Conservation (phyloP, 2,888 invertebrate species). For the Trichacis sp. region DNA sequence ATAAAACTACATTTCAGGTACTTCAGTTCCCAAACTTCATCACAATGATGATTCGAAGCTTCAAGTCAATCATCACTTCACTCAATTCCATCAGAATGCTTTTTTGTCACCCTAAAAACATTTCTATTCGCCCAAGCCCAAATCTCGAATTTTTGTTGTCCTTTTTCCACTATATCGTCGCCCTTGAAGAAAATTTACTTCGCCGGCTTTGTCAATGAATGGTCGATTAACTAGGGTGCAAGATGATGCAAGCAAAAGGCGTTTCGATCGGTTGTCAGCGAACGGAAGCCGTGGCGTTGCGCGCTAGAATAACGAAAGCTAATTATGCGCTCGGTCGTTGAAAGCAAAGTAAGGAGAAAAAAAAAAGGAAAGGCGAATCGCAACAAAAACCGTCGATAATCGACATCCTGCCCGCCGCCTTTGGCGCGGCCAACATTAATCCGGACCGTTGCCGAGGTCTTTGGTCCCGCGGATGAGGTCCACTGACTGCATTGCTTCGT, state of each 20-base stretch:
- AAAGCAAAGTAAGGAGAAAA: constrained; percentile 17
- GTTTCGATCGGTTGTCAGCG: constrained; percentile 45
- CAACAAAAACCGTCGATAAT: constrained; percentile 65
- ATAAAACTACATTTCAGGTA: too few relatives aligned
- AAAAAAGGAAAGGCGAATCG: constrained; percentile 47
- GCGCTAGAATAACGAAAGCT: constrained; percentile 65
- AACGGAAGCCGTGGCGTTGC: constrained; percentile 58
- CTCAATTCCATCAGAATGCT: too few relatives aligned
- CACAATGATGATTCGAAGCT: too few relatives aligned
- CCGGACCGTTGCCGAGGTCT: constrained; percentile 19
- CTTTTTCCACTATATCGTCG: too few relatives aligned
- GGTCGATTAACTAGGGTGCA: constrained; percentile 5
- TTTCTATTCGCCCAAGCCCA: too few relatives aligned
- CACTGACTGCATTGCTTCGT: constrained; percentile 28
- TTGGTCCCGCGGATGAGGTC: constrained; percentile 37
- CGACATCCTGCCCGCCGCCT: constrained; percentile 61
- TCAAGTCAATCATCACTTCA: too few relatives aligned
- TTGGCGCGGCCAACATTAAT: constrained; percentile 39
- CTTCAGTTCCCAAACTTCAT: too few relatives aligned
- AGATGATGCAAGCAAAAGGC: constrained; percentile 6
- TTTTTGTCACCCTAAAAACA: too few relatives aligned
- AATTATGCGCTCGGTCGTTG: constrained; percentile 61
- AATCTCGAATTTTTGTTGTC: too few relatives aligned
- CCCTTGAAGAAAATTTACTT: not conserved
- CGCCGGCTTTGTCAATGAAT: constrained; percentile 9